Evolutionary conservation across 2,888 invertebrate genomes (phyloP), one percentile per base, ranked within the genome.

Genomic region (Aricia artaxerxes): DNA sequence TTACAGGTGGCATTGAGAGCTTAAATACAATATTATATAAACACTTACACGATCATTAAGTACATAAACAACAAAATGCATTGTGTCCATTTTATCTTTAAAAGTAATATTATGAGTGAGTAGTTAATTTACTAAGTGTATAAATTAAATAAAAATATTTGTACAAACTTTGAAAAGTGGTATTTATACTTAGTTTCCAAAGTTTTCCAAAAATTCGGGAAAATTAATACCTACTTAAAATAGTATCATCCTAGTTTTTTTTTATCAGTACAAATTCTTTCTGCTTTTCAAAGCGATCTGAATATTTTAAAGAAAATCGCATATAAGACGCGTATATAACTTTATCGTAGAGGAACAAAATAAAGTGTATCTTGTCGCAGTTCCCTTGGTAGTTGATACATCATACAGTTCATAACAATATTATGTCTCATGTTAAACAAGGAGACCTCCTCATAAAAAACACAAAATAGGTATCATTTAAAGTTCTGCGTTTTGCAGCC

Each of bases 1-100:
- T 84, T 86, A 86, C 77, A 84, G 88, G 91, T 91, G 91, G 89
- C 88, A 87, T 83, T 84, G 86, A 86, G 81, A 83, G 86, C 83
- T 81, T 84, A 83, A 86, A 69, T 13, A 13, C 31, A 69, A 87
- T 86, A 86, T 78, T 81, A 40, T 4, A 69, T 4, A 69, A 60
- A 44, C 73, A 78, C 40, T 40, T 38, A 69, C 73, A 60, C 40
- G 53, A 38, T 73, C 73, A 79, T 83, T 81, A 80, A 82, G 83
- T 82, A 82, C 81, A 82, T 57, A 57, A 76, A 76, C 6, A 57
- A 57, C 7, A 57, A 75, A 76, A 76, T 76, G 75, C 75, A 57
- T 35, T 53, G 76, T 57, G 76, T 76, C 53, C 76, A 11, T 38
- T 69, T 69, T 69, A 69, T 35, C 13, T 35, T 5, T 38, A 69